These are phyloP conservation scores for Macaria liturata DNA, from an alignment of 2,888 invertebrate genomes.

Conservation along the genomic window DNA sequence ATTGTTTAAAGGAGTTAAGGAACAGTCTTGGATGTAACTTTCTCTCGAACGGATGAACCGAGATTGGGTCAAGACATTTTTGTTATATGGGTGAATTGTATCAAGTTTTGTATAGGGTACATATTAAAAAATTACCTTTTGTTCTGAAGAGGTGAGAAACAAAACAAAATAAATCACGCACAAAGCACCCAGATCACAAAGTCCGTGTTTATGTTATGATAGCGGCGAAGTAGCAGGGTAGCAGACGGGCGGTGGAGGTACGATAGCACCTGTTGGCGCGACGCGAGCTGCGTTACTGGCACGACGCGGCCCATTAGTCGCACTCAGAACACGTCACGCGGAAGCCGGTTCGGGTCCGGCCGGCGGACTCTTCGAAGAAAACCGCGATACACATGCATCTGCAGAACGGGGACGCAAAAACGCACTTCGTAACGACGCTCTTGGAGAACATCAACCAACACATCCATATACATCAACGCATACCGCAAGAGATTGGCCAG, in stretches of 20 bases:
- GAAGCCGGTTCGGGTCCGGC: conserved; percentile 75
- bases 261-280: conserved; percentile 73
- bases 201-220: conserved; percentile 46
- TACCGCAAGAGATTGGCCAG: conserved; percentile 20
- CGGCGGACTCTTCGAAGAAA: conserved; percentile 63
- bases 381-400: conserved; percentile 60
- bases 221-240: conserved; percentile 52
- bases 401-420: conserved; percentile 43
- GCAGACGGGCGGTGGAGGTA: conserved; percentile 54
- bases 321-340: conserved; percentile 72
- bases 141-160: conserved; percentile 1
- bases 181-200: conserved; percentile 50
- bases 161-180: conserved; percentile 34
- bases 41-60: conserved; percentile 19
- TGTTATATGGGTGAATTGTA: neutral
- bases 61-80: conserved; percentile 23
- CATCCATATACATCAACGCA: conserved; percentile 8
- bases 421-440: conserved; percentile 12
- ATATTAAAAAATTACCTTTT: conserved; percentile 22
- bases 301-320: conserved; percentile 69
- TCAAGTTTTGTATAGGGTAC: neutral
- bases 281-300: conserved; percentile 77
- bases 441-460: conserved; percentile 32
- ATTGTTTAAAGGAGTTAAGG: conserved; percentile 17
- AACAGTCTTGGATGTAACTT: conserved; percentile 19